Base-by-base conservation (phyloP, 2,797 vertebrate species). In the Darevskia mixta region DNA sequence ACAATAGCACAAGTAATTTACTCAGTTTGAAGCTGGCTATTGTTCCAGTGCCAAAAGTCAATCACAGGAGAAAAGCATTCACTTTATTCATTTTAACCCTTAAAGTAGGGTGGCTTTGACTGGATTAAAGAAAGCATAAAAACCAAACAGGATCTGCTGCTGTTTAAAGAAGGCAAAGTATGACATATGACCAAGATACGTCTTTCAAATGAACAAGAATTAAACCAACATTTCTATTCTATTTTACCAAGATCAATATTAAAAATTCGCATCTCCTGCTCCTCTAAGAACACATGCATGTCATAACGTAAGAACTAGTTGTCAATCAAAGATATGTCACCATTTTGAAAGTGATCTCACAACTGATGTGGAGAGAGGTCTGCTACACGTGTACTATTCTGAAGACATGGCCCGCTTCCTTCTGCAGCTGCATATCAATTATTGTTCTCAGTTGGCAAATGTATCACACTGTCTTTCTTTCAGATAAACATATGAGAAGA, bases 51-150 rank as follows among this genome's bases (percentile, higher is more conserved):
- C 77, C n/a, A 87, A 61, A 18, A 72, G 2, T 43, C 8, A 1
- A 4, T 1, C 11, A 81, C 77, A 83, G 64, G 78, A 66, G 87
- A 81, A 86, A 81, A 86, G 1, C 4, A 82, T 23, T 61, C 35
- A 78, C 55, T 92, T 82, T 87, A 87, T 29, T 86, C 9, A 69
- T 72, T 73, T 85, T 90, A 87, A 84, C 2, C 17, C 55, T 32
- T 10, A 84, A 86, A 18, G 49, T 8, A 91, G 64, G 79, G 88
- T 10, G 32, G n/a, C 38, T 79, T 83, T 43, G 90, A 84, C 43
- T 18, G 0, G 27, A 89, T 67, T 86, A 80, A 84, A 85, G 15
- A n/a, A 87, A 85, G 93, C 92, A 90, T 18, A 86, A 91, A 92
- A 90, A 18, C 25, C 87, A 25, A 77, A 0, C 38, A 72, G 43